Percentiles rank a stretch among this genome's conserved stretches.
Evolutionary conservation across 2,113 vertebrate genomes (phyloP).

Genomic region (Eolophus roseicapilla): DNA sequence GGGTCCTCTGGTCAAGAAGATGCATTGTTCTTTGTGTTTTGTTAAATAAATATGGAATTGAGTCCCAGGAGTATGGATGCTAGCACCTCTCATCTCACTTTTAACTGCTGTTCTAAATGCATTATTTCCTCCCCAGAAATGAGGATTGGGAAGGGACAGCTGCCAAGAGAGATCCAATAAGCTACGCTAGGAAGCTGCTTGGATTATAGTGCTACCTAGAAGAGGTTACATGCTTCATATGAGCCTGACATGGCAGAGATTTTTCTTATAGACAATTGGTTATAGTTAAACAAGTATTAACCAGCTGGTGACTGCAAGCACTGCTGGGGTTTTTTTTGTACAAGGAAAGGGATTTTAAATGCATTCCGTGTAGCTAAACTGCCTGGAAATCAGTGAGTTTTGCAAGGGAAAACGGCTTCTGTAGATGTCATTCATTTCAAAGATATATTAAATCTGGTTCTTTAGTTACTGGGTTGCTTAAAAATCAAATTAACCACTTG

Average conservation of each 20-base stretch:
- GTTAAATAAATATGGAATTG: not conserved
- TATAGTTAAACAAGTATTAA: not conserved
- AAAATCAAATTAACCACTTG: conserved; percentile 23
- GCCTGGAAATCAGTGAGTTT: not conserved
- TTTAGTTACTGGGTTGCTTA: not conserved
- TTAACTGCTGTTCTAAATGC: not conserved
- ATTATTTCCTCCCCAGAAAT: not conserved
- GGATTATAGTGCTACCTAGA: not conserved
- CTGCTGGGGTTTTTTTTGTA: not conserved
- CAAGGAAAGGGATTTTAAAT: not conserved
- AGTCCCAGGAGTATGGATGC: not conserved
- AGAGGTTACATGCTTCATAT: not conserved
- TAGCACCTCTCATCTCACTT: not conserved
- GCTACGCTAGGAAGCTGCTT: not conserved
- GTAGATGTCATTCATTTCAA: not conserved
- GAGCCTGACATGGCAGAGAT: not conserved
- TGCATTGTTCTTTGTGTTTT: not conserved
- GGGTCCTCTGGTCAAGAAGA: not conserved
- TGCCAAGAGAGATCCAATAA: not conserved
- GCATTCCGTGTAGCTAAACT: not conserved
- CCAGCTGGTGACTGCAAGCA: not conserved
- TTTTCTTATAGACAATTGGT: not conserved
- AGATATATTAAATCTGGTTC: not conserved
- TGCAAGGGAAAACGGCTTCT: not conserved
- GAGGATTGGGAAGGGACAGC: not conserved